Evolutionary conservation across 2,113 vertebrate genomes (phyloP).

Genomic region (Potamarius usumacintae): DNA sequence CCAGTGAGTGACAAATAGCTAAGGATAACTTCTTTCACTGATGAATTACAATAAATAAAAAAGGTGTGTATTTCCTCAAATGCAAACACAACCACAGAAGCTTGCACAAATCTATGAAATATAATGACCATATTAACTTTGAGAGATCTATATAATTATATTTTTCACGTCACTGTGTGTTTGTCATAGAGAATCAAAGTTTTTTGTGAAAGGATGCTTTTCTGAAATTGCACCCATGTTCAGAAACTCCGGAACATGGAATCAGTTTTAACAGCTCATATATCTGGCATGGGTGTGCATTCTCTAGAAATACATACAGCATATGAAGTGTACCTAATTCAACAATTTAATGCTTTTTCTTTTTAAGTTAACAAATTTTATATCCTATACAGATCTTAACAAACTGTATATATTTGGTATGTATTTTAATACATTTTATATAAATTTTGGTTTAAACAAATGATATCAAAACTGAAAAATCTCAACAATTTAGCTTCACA

Average conservation of each 20-base stretch:
- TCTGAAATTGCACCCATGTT: background rate
- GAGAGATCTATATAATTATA: background rate
- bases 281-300: background rate
- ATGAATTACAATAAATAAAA: conserved; percentile 7
- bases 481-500: background rate
- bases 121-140: background rate
- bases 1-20: conserved; percentile 6
- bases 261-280: background rate
- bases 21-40: conserved; percentile 7
- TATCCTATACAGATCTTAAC: background rate
- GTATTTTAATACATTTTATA: background rate
- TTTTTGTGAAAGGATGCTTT: background rate
- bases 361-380: background rate
- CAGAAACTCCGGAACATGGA: background rate
- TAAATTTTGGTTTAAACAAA: background rate
- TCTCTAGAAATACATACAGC: background rate
- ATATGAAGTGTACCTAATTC: background rate
- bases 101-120: background rate
- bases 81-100: background rate
- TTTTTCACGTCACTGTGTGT: background rate
- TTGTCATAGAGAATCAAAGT: background rate
- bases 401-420: too few relatives aligned
- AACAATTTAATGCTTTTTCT: background rate
- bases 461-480: background rate
- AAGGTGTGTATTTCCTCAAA: background rate